Evolutionary conservation across 2,113 vertebrate species (phyloP), one percentile per base, ranked within the genome.

Genomic region (Ammospiza nelsoni): DNA sequence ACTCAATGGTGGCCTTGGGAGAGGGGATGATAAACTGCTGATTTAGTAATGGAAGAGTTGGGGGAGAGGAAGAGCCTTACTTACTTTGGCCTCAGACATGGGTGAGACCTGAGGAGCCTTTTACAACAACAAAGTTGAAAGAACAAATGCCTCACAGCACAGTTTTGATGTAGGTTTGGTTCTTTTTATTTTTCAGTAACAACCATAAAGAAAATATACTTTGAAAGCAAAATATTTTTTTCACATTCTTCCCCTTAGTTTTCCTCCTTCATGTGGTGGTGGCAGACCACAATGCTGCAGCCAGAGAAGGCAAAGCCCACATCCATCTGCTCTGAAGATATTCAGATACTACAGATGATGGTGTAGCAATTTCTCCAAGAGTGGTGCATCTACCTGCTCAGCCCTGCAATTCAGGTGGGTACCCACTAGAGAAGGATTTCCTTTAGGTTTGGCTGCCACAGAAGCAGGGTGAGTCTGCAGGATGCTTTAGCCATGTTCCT

Each of bases 141-240:
- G 84, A 87, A 84, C 39, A 92, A 82, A 91, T 48, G 39, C 65
- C 9, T 8, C 52, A 43, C 22, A 51, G 61, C 23, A 17, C 24
- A 67, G 77, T 68, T 92, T 86, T 51, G 75, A 80, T 35, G 51
- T 63, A 84, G 52, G 74, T 43, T 65, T 61, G 18, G 33, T 28
- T 61, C 8, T 52, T 84, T 84, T 61, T 39, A 12, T 17, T 80
- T 22, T 8, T 15, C 69, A 77, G 5, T 57, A 89, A 66, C 76
- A 95, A 11, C 89, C 51, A 41, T 65, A 95, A 94, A 71, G 95
- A 89, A 92, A 94, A 88, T 93, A 92, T 44, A 78, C 65, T 84
- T 88, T 84, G 44, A 37, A 95, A 90, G 75, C 48, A 91, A 94
- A 94, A 62, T 71, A 73, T 85, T 86, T 84, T 92, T 90, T 94